Conservation (phyloP, 2,113 vertebrate genomes). For the Athene noctua region DNA sequence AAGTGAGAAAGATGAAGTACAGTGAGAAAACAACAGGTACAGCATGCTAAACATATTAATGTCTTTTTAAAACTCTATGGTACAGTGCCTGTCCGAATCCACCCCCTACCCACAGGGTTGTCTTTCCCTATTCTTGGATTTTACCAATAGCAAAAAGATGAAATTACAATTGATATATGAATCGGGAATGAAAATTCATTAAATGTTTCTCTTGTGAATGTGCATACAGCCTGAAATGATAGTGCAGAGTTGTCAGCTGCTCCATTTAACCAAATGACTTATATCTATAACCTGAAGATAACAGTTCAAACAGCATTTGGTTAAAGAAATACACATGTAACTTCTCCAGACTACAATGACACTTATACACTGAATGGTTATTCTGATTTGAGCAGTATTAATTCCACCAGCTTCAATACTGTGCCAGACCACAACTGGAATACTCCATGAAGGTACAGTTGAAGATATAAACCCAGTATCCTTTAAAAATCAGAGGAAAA, state of each 20-base stretch:
- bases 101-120: background rate
- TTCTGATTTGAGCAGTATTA: background rate
- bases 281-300: background rate
- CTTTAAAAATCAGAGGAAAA: background rate
- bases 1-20: background rate
- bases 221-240: background rate
- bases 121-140: background rate
- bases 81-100: background rate
- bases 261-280: background rate
- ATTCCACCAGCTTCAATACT: background rate
- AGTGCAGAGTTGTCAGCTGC: background rate
- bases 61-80: background rate
- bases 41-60: background rate
- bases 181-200: background rate
- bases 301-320: background rate
- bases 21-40: background rate
- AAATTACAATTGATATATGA: background rate
- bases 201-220: background rate
- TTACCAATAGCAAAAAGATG: background rate
- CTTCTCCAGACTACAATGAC: background rate
- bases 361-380: background rate
- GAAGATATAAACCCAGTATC: background rate
- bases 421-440: background rate
- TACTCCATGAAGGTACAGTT: background rate
- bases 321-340: background rate